These are phyloP conservation scores for Noctua fimbriata DNA, from an alignment of 2,888 invertebrate species.

Conservation along the genomic window DNA sequence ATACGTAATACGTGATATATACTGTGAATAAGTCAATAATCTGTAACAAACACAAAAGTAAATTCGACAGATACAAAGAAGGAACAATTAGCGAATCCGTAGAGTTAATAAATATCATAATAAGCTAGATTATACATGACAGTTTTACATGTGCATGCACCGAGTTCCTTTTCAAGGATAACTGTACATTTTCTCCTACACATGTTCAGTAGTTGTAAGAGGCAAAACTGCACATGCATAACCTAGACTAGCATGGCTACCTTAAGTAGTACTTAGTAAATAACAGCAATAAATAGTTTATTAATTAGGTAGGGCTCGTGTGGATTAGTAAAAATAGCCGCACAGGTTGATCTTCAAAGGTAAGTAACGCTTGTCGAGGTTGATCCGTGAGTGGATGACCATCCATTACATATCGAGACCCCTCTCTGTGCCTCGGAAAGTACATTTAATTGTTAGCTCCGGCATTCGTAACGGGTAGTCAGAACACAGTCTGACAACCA, in stretches of 20 bases:
- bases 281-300: neutral
- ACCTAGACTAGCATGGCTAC: neutral
- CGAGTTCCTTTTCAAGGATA: neutral
- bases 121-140: neutral
- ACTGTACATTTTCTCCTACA: neutral
- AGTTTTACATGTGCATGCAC: neutral
- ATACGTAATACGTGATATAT: constrained; percentile 93
- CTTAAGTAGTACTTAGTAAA: neutral
- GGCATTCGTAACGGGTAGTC: neutral
- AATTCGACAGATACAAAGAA: neutral
- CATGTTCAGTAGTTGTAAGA: neutral
- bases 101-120: neutral
- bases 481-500: neutral
- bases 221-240: neutral
- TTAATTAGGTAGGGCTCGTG: neutral
- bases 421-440: neutral
- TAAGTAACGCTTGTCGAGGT: neutral
- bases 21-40: constrained; percentile 94
- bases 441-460: neutral
- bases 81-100: neutral
- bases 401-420: neutral
- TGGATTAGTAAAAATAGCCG: neutral
- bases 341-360: neutral
- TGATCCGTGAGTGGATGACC: neutral
- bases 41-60: constrained; percentile 82